Conservation (phyloP, 1,140 invertebrate species). For the Melipona quadrifasciata region DNA sequence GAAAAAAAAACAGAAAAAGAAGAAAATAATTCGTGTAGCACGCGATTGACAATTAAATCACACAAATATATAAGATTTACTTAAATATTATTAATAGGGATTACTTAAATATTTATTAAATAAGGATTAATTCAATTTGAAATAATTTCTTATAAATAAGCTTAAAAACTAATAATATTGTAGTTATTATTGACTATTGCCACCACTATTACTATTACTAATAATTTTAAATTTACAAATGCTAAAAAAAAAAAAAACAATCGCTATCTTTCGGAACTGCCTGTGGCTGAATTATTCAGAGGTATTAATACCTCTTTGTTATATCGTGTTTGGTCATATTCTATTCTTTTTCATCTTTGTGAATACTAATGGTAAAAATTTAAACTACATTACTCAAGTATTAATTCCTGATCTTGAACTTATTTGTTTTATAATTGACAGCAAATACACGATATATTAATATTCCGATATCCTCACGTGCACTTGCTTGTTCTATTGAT, state of each 20-base stretch:
- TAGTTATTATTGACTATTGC: not conserved
- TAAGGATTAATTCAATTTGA: slow-evolving; percentile 4
- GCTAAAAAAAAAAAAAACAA: not conserved
- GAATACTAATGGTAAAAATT: not conserved
- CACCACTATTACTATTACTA: not conserved
- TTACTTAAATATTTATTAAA: not conserved
- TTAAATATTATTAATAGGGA: not conserved
- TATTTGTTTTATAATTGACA: not conserved
- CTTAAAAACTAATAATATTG: slow-evolving; percentile 15
- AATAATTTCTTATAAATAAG: slow-evolving; percentile 10
- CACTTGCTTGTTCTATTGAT: not conserved
- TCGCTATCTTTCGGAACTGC: slow-evolving; percentile 16
- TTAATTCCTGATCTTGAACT: not conserved
- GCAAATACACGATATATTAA: not conserved
- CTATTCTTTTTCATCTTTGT: not conserved
- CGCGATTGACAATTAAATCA: slow-evolving; percentile 27
- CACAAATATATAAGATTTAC: not conserved
- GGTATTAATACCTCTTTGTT: not conserved
- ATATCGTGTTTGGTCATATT: not conserved
- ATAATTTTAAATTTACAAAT: not conserved
- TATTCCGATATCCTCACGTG: not conserved
- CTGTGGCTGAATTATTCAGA: not conserved
- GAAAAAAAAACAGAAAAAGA: no score
- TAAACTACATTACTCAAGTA: not conserved
- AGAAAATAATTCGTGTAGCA: not conserved